Base-by-base conservation (phyloP, 2,888 invertebrate genomes). In the Limnephilus rhombicus region DNA sequence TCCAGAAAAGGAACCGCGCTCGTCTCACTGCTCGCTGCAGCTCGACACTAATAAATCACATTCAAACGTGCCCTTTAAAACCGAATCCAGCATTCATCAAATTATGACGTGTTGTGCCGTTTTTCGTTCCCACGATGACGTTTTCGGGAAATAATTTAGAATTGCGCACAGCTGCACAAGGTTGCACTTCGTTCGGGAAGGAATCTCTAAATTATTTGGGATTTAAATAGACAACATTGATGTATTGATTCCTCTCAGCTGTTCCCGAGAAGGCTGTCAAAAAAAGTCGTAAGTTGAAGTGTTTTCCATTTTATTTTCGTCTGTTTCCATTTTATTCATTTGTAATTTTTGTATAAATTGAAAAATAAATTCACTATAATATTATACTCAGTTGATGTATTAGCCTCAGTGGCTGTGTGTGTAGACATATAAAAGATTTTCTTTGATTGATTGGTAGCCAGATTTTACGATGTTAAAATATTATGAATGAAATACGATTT, bases 181-280 rank as follows among this genome's bases (percentile, higher is more conserved):
- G 41, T 45, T 87, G 87, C 81, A 91, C 41, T 45, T 80, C n/a
- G 80, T 53, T 68, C 49, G 41, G 49, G 80, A 49, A 81, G 82
- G 37, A 37, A 15, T 31, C 24, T 53, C 68, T 53, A 34, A 90
- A 29, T 49, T 45, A 87, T 81, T 91, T 87, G 68, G n/a, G 85
- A 85, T 85, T 68, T n/a, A n/a, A n/a, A 85, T 82, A 86, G 85
- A 85, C 85, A 85, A 80, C 68, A 90, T 92, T 90, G 53, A 85
- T 85, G 80, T 92, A 92, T 92, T 88, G 92, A 92, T 92, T 68
- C 24, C 68, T 68, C 92, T 90, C 91, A 92, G 90, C 91, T 92
- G 91, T 92, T 92, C 82, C 68, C 15, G 83, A 49, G 49, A 41
- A 80, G 31, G 45, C 41, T 82, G 49, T 83, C 37, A 83, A 24